These are phyloP conservation scores for Melanotaenia pygmaea DNA, from an alignment of 2,797 vertebrate species.

Conservation along the genomic window DNA sequence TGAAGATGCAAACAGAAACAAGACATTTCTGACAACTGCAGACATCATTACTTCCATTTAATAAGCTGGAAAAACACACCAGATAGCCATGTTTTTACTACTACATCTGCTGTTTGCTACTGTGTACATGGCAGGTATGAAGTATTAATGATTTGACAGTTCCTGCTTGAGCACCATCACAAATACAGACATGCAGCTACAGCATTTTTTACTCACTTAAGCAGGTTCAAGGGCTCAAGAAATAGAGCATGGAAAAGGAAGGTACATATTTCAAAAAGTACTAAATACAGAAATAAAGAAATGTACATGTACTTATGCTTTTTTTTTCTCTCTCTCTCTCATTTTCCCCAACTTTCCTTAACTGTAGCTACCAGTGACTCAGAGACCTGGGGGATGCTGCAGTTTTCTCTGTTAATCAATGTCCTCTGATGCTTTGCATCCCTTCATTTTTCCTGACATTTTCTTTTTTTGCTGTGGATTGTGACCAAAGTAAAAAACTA, in stretches of 20 bases:
- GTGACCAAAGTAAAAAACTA: too few relatives aligned
- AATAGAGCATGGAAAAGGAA: background rate
- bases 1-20: slow-evolving; percentile 28
- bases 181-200: slow-evolving; percentile 7
- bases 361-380: too few relatives aligned
- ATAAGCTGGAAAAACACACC: slow-evolving; percentile 25
- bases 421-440: too few relatives aligned
- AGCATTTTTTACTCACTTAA: slow-evolving; percentile 16
- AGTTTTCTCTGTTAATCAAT: too few relatives aligned
- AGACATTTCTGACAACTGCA: slow-evolving; percentile 37
- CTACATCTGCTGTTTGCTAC: slow-evolving; percentile 28
- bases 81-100: slow-evolving; percentile 14
- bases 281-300: too few relatives aligned
- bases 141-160: slow-evolving; percentile 22
- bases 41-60: slow-evolving; percentile 41
- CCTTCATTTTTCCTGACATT: too few relatives aligned
- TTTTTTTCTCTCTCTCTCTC: too few relatives aligned
- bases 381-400: too few relatives aligned
- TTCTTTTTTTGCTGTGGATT: too few relatives aligned
- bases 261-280: too few relatives aligned
- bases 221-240: background rate
- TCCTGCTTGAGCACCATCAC: slow-evolving; percentile 4
- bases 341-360: too few relatives aligned
- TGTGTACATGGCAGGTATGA: slow-evolving; percentile 19
- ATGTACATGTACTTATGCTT: too few relatives aligned